Evolutionary conservation across 2,888 invertebrate genomes (phyloP).

Genomic region (Lumbricus terrestris): DNA sequence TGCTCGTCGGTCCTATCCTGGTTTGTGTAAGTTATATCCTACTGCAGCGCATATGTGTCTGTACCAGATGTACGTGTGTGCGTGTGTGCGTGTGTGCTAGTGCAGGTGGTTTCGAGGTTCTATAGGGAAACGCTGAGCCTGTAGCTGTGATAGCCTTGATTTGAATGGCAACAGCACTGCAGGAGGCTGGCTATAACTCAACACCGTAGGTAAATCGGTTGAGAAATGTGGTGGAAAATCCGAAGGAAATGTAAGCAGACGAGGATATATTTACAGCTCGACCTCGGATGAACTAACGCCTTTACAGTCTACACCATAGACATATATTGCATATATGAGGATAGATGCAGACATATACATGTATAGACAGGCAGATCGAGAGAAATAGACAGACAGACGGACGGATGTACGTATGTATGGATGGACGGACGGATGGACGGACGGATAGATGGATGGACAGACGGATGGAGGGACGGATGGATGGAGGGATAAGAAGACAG

Average conservation of each 20-base stretch:
- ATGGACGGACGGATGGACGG: no score
- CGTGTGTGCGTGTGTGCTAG: neutral
- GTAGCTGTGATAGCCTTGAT: no score
- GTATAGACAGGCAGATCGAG: neutral
- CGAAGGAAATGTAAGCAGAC: neutral
- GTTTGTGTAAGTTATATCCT: no score
- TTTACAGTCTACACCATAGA: neutral
- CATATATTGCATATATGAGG: neutral
- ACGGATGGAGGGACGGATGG: no score
- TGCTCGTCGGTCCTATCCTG: no score
- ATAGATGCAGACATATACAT: neutral
- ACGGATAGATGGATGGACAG: no score
- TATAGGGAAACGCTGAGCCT: neutral
- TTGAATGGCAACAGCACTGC: neutral
- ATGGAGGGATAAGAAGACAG: no score
- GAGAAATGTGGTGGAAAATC: neutral
- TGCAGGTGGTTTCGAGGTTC: neutral
- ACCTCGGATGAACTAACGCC: neutral
- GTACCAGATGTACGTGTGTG: neutral
- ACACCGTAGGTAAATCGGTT: no score
- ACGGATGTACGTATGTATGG: no score
- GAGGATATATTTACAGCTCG: neutral
- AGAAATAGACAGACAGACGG: neutral
- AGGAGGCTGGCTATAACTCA: no score
- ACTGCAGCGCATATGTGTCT: no score